Evolutionary conservation across 2,797 vertebrate genomes (phyloP).

Genomic region (Morelia viridis): DNA sequence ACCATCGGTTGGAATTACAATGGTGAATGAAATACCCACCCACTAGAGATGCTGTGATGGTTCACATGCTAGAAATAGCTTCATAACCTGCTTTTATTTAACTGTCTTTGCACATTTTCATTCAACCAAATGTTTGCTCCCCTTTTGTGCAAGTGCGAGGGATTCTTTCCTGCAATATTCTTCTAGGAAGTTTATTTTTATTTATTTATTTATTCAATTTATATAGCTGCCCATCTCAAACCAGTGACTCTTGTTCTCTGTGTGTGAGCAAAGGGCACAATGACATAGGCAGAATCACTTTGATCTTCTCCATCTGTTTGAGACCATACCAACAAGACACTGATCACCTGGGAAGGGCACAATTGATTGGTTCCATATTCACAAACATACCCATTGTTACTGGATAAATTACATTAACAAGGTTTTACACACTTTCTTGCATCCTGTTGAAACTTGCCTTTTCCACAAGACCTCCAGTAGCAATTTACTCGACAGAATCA

Average conservation of each 20-base stretch:
- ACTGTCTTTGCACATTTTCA: not conserved
- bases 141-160: not conserved
- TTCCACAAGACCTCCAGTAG: not conserved
- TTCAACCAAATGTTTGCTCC: not conserved
- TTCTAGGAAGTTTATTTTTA: not conserved
- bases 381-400: not conserved
- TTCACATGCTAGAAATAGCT: not conserved
- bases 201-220: too few species aligned
- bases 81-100: not conserved
- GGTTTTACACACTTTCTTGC: not conserved
- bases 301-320: not conserved
- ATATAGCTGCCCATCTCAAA: too few species aligned
- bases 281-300: not conserved
- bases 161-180: not conserved
- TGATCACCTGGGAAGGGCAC: not conserved
- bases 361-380: not conserved
- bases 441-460: not conserved
- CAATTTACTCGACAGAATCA: not conserved
- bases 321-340: not conserved
- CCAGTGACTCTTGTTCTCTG: not conserved
- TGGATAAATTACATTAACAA: not conserved
- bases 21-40: not conserved
- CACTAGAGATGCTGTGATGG: not conserved
- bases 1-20: not conserved
- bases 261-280: not conserved